Evolutionary conservation across 1,140 invertebrate species (phyloP).

Genomic region (Cylas formicarius): DNA sequence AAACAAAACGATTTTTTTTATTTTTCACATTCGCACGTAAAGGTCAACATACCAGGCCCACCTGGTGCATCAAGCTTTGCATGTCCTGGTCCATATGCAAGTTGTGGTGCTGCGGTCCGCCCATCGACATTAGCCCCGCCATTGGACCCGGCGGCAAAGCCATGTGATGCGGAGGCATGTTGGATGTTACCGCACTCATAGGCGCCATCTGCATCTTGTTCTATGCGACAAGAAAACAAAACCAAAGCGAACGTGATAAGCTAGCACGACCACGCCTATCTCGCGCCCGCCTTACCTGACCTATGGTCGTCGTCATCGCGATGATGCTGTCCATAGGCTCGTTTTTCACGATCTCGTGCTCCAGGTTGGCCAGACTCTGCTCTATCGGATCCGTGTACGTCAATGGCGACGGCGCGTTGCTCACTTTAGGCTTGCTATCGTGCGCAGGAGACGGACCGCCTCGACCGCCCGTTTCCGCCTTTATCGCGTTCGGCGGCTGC

Average conservation of each 20-base stretch:
- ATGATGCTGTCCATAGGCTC: slow-evolving; percentile 40
- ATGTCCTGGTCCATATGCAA: slow-evolving; percentile 40
- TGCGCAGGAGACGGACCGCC: slow-evolving; percentile 40
- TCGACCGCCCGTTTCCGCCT: slow-evolving; percentile 17
- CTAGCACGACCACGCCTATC: too few relatives aligned
- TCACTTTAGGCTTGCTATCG: slow-evolving; percentile 37
- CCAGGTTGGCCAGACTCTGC: slow-evolving; percentile 56
- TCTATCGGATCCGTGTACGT: slow-evolving; percentile 55
- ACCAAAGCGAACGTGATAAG: too few relatives aligned
- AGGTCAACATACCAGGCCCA: slow-evolving; percentile 18
- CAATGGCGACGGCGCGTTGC: slow-evolving; percentile 32
- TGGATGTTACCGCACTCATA: slow-evolving; percentile 6
- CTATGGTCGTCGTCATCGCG: slow-evolving; percentile 32
- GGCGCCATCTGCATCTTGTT: background rate
- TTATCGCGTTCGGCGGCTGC: slow-evolving; percentile 3
- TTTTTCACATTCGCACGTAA: slow-evolving; percentile 9
- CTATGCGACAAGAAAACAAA: too few relatives aligned
- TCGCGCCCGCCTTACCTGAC: slow-evolving; percentile 14
- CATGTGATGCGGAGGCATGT: slow-evolving; percentile 16
- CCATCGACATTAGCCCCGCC: slow-evolving; percentile 21
- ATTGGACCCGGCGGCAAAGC: slow-evolving; percentile 16
- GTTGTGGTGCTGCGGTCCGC: slow-evolving; percentile 23
- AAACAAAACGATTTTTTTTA: background rate
- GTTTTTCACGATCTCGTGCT: slow-evolving; percentile 50
- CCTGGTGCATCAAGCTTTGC: slow-evolving; percentile 23